These are phyloP conservation scores for Porites cylindrica DNA, from an alignment of 92 coral and sea anemone genomes.

Conservation along the genomic window DNA sequence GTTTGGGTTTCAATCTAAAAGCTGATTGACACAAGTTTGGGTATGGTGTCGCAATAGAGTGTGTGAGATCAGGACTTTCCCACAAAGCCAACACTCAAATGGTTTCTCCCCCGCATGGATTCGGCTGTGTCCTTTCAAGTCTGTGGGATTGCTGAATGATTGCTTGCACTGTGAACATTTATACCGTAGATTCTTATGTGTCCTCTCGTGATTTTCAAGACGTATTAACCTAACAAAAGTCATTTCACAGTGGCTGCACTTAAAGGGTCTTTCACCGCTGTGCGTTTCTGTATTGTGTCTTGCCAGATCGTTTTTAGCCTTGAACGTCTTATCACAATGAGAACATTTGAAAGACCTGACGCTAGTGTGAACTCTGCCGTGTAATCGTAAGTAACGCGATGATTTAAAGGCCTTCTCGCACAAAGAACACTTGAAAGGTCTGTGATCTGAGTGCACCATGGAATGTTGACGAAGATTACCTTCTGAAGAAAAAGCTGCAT, in stretches of 20 bases:
- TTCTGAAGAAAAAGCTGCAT: not conserved
- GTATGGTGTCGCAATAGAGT: too few species aligned
- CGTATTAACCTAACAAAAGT: not conserved
- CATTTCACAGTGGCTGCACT: not conserved
- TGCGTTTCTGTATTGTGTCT: not conserved
- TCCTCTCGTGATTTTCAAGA: too few species aligned
- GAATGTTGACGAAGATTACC: not conserved
- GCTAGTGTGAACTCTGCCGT: not conserved
- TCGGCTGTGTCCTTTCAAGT: too few species aligned
- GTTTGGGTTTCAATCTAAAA: too few species aligned
- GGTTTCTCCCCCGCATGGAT: too few species aligned
- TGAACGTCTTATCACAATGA: slow-evolving; percentile 4
- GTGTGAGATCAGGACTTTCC: too few species aligned
- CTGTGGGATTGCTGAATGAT: too few species aligned
- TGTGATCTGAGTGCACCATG: not conserved
- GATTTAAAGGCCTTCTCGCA: slow-evolving; percentile 1
- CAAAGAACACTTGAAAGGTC: not conserved
- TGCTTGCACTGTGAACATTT: too few species aligned
- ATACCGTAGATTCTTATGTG: too few species aligned
- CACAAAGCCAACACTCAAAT: too few species aligned
- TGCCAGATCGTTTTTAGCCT: not conserved
- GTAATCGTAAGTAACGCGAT: not conserved
- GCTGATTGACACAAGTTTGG: too few species aligned
- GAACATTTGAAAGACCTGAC: not conserved
- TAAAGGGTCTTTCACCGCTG: not conserved